A percentile compares a stretch with the other conserved stretches of the same genome.
Evolutionary conservation across 2,888 invertebrate species (phyloP).

Genomic region (Girardia tigrina): DNA sequence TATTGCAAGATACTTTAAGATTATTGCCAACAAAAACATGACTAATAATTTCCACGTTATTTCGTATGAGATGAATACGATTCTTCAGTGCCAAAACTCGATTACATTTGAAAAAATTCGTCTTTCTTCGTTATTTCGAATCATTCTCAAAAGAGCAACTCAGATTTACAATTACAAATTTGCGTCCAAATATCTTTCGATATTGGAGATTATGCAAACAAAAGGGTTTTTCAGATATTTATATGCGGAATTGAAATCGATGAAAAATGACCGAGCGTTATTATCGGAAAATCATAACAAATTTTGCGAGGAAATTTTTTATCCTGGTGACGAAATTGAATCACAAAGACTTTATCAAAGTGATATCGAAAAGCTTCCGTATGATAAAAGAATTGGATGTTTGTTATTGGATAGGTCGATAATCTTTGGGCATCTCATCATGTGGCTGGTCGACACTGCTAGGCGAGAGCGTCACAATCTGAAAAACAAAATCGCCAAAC

Average conservation of each 20-base stretch:
- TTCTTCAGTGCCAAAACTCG: background rate
- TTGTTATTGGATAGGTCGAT: background rate
- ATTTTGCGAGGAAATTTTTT: background rate
- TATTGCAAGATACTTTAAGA: background rate
- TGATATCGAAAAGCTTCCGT: background rate
- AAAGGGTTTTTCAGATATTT: slow-evolving; percentile 5
- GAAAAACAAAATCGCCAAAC: background rate
- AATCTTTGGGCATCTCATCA: background rate
- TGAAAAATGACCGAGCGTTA: background rate
- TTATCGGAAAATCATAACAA: background rate
- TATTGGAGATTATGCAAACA: background rate
- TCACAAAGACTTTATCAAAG: background rate
- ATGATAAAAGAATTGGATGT: background rate
- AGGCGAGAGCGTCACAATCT: background rate
- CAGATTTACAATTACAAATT: background rate
- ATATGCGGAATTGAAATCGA: background rate
- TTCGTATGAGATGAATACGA: background rate
- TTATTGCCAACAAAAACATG: background rate
- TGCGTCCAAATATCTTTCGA: slow-evolving; percentile 1
- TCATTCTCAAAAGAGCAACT: background rate
- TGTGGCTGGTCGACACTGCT: background rate
- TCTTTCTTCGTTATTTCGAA: background rate
- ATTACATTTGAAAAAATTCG: background rate
- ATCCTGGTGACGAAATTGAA: background rate
- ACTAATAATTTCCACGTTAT: background rate